Evolutionary conservation across 2,113 vertebrate species (phyloP).

Genomic region (Poeciliopsis prolifica): DNA sequence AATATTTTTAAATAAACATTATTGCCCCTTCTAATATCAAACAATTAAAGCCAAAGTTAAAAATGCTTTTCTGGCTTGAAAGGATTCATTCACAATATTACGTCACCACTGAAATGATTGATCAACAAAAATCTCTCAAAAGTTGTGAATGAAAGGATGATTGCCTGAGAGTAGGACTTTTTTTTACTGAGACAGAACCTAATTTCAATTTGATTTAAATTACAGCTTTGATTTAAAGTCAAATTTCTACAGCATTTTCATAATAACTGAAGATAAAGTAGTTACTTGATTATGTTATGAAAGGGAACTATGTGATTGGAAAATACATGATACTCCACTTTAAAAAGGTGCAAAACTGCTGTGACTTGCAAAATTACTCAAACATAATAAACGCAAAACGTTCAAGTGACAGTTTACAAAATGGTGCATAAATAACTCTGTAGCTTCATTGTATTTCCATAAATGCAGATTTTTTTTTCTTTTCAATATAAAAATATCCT

Average conservation of each 20-base stretch:
- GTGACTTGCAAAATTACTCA: too few species aligned
- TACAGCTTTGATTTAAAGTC: too few species aligned
- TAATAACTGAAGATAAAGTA: too few species aligned
- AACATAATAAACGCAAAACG: too few species aligned
- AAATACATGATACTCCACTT: too few species aligned
- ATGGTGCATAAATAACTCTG: too few species aligned
- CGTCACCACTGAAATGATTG: constrained; percentile 42
- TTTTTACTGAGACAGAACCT: constrained; percentile 1
- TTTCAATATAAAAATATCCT: constrained; percentile 59
- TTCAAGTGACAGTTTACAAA: too few species aligned
- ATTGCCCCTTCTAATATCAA: background rate
- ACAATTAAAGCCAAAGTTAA: background rate
- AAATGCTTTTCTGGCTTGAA: background rate
- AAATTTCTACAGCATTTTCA: too few species aligned
- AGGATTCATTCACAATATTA: constrained; percentile 8
- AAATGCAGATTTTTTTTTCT: constrained; percentile 1
- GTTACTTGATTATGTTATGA: too few species aligned
- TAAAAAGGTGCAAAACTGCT: too few species aligned
- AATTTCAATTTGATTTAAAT: constrained; percentile 29
- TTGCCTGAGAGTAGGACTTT: constrained; percentile 18
- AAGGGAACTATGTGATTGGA: too few species aligned
- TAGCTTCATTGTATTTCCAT: too few species aligned
- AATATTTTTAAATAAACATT: constrained; percentile 1
- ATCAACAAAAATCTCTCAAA: constrained; percentile 43
- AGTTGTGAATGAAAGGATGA: constrained; percentile 55